Evolutionary conservation across 2,113 vertebrate genomes (phyloP).

Genomic region (Mola mola): DNA sequence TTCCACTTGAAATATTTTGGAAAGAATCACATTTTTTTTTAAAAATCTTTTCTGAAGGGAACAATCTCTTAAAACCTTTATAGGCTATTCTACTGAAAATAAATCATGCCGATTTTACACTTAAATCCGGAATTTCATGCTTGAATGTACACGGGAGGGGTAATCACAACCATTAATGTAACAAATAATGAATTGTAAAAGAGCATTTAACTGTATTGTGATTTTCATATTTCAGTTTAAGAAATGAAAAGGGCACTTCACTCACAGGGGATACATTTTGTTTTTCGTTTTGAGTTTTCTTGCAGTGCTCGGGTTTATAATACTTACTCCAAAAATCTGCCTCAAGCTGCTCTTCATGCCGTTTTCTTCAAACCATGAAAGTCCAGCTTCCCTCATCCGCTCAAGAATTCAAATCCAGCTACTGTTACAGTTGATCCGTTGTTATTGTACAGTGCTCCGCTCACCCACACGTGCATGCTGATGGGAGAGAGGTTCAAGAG

Average conservation of each 20-base stretch:
- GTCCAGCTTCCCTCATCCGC: slow-evolving; percentile 5
- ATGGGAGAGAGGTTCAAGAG: not conserved
- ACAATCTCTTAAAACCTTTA: slow-evolving; percentile 8
- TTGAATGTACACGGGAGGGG: slow-evolving; percentile 72
- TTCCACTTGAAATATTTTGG: slow-evolving; percentile 42
- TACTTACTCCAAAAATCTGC: slow-evolving; percentile 50
- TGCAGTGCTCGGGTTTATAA: slow-evolving; percentile 28
- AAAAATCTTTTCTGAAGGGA: slow-evolving; percentile 13
- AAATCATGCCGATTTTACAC: not conserved
- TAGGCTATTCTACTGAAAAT: slow-evolving; percentile 3
- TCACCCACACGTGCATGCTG: slow-evolving; percentile 46
- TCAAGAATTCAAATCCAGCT: slow-evolving; percentile 29
- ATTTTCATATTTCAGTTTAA: slow-evolving; percentile 36
- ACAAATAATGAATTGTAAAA: slow-evolving; percentile 52
- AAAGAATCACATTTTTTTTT: slow-evolving; percentile 35
- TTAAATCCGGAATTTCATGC: slow-evolving; percentile 46
- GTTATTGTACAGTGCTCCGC: slow-evolving; percentile 14
- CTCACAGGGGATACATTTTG: not conserved
- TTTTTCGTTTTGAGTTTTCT: too few relatives aligned
- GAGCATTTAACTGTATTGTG: slow-evolving; percentile 20
- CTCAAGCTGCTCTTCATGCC: slow-evolving; percentile 36
- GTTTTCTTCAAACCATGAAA: slow-evolving; percentile 6
- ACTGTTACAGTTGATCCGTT: slow-evolving; percentile 22
- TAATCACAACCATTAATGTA: slow-evolving; percentile 36
- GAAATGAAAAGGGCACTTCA: not conserved